Percentiles rank a stretch among this genome's conserved stretches.
Evolutionary conservation across 2,797 vertebrate genomes (phyloP).

Genomic region (Gouania willdenowi): DNA sequence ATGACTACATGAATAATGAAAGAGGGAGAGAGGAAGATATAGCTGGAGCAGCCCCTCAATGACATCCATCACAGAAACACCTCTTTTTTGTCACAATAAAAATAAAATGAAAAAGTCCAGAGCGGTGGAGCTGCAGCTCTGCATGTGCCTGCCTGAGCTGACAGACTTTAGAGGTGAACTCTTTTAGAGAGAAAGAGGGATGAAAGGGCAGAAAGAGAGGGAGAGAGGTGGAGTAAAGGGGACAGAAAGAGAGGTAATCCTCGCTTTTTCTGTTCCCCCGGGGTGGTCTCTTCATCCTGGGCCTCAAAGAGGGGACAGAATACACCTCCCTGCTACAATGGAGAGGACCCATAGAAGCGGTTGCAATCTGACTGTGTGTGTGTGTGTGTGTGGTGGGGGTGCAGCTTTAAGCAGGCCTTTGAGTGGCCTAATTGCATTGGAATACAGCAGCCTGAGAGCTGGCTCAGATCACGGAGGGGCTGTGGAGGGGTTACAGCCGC

Average conservation of each 20-base stretch:
- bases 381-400: conserved; percentile 47
- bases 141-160: conserved; percentile 26
- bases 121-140: too few species aligned
- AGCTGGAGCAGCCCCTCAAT: conserved; percentile 53
- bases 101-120: too few species aligned
- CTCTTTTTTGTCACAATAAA: conserved; percentile 40
- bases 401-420: conserved; percentile 93
- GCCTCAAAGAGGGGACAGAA: conserved; percentile 70
- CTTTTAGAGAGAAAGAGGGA: conserved; percentile 19
- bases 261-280: conserved; percentile 66
- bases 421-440: conserved; percentile 92
- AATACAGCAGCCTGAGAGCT: conserved; percentile 87
- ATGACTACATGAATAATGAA: conserved; percentile 65
- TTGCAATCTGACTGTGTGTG: conserved; percentile 54
- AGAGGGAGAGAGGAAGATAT: conserved; percentile 50
- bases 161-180: conserved; percentile 43
- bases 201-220: conserved; percentile 38
- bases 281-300: conserved; percentile 79
- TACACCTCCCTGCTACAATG: conserved; percentile 69
- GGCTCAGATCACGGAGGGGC: conserved; percentile 84
- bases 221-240: conserved; percentile 38
- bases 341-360: conserved; percentile 70
- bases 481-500: conserved; percentile 84
- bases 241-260: conserved; percentile 70
- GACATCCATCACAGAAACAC: conserved; percentile 56